phyloP scores from a whole-genome alignment of 2,888 invertebrate species.

The Strigamia maritima region DNA sequence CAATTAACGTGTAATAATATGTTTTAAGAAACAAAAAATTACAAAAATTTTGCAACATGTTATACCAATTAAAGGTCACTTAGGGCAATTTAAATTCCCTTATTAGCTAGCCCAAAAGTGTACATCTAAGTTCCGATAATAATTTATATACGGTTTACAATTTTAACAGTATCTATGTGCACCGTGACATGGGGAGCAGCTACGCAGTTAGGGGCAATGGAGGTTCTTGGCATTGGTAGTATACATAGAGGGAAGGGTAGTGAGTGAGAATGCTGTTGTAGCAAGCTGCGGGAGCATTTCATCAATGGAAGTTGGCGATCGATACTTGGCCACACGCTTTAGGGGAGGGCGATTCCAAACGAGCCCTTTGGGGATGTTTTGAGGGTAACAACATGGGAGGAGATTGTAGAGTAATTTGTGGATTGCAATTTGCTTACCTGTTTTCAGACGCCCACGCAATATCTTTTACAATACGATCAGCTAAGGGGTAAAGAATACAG shows the following conservation, averaged over 20 bases:
- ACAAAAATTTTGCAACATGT: no score
- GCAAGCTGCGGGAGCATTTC: constrained; percentile 29
- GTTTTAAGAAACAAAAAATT: no score
- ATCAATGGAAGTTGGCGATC: constrained; percentile 21
- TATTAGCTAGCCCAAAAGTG: no score
- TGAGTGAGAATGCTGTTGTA: background rate
- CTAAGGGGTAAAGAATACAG: constrained; percentile 79
- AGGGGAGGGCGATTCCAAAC: constrained; percentile 2
- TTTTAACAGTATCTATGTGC: no score
- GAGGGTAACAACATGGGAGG: constrained; percentile 6
- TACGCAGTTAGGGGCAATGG: background rate
- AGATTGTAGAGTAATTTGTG: constrained; percentile 5
- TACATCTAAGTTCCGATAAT: no score
- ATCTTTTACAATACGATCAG: constrained; percentile 77
- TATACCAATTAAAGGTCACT: no score
- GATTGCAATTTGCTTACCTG: constrained; percentile 11
- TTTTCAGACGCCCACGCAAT: constrained; percentile 80
- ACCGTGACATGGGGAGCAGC: background rate
- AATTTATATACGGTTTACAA: no score
- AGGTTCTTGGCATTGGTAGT: background rate
- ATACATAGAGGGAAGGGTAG: background rate
- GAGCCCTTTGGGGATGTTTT: constrained; percentile 11
- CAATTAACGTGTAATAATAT: no score
- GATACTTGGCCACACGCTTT: constrained; percentile 22
- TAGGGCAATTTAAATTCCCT: no score